Percentiles rank a stretch among this genome's conserved stretches.
phyloP scores from a whole-genome alignment of 92 coral and sea anemone species.

The Zoanthus solanderi region DNA sequence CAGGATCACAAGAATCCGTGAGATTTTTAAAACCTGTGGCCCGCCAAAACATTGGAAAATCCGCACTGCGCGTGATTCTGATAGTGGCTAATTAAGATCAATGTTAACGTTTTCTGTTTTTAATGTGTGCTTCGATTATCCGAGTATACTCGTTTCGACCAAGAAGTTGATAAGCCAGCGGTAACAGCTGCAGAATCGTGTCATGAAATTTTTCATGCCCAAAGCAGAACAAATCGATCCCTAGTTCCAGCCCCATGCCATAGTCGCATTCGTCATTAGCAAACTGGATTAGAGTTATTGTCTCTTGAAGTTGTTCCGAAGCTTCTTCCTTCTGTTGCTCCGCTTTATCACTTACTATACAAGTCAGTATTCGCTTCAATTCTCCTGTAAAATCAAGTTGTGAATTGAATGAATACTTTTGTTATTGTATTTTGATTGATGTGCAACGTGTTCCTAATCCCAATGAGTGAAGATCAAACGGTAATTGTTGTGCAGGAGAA shows the following conservation, averaged over 20 bases:
- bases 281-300: constrained; percentile 92
- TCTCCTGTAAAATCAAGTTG: constrained; percentile 69
- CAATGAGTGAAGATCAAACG: not conserved
- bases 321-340: constrained; percentile 78
- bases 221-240: constrained; percentile 93
- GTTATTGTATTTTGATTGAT: not conserved
- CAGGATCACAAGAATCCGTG: no score
- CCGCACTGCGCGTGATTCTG: no score
- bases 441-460: no score
- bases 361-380: constrained; percentile 79
- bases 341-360: constrained; percentile 74
- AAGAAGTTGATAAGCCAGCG: constrained; percentile 88
- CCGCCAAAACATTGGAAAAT: no score
- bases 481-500: not conserved
- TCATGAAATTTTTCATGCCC: constrained; percentile 87
- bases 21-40: no score
- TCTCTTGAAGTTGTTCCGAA: constrained; percentile 92
- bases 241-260: constrained; percentile 98
- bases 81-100: not conserved
- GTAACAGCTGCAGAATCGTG: constrained; percentile 81
- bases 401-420: not conserved
- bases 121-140: constrained; percentile 77
- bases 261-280: constrained; percentile 99
- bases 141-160: constrained; percentile 80
- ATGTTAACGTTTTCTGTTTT: constrained; percentile 67